Percentiles rank a stretch among this genome's conserved stretches.
phyloP scores from a whole-genome alignment of 2,888 invertebrate species.

The Rhingia rostrata region DNA sequence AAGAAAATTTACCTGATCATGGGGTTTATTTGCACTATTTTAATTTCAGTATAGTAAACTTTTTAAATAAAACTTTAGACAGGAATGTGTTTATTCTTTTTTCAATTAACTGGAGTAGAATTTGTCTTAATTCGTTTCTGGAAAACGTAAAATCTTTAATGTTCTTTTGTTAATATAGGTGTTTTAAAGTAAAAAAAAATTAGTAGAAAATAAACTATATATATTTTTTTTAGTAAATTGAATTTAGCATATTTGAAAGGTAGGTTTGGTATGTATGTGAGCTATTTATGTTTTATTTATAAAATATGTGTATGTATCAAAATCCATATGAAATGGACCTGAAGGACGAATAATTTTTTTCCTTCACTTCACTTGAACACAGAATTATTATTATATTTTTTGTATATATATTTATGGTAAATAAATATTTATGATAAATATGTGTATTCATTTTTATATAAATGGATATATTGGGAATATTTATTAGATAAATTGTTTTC shows the following conservation, averaged over 20 bases:
- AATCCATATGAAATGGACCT: constrained; percentile 46
- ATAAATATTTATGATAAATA: background rate
- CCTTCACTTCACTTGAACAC: constrained; percentile 6
- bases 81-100: constrained; percentile 33
- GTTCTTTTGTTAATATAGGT: constrained; percentile 39
- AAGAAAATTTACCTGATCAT: constrained; percentile 70
- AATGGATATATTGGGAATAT: constrained; percentile 7
- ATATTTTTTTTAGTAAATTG: constrained; percentile 34
- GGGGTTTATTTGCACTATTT: constrained; percentile 43
- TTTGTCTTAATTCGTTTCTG: constrained; percentile 59
- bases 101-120: constrained; percentile 52
- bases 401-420: constrained; percentile 2
- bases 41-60: constrained; percentile 21
- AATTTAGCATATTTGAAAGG: constrained; percentile 38
- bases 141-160: constrained; percentile 69
- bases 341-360: constrained; percentile 20
- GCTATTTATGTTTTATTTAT: background rate
- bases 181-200: constrained; percentile 17
- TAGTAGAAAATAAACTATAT: constrained; percentile 44
- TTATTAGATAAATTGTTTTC: constrained; percentile 44
- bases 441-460: constrained; percentile 2
- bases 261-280: constrained; percentile 10
- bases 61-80: constrained; percentile 26
- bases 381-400: constrained; percentile 4
- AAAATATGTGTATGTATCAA: constrained; percentile 2